Percentiles rank a stretch among this genome's conserved stretches.
phyloP scores from a whole-genome alignment of 2,888 invertebrate species.

The Dryadula phaetusa region DNA sequence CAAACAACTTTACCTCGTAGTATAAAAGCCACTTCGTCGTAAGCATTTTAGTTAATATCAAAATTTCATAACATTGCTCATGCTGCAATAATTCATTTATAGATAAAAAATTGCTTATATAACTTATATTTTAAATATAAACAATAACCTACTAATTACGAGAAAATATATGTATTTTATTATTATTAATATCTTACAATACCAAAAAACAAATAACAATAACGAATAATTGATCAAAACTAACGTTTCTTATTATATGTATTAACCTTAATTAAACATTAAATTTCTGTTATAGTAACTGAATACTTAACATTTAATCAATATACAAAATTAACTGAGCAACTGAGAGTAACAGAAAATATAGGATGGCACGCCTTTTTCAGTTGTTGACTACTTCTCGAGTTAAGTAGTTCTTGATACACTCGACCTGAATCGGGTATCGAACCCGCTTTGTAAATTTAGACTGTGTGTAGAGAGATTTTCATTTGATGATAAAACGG shows the following conservation, averaged over 20 bases:
- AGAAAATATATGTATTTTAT: no score
- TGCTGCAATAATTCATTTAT: no score
- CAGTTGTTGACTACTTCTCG: slow-evolving; percentile 40
- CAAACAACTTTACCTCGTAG: no score
- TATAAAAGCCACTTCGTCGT: no score
- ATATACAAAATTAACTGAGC: background rate
- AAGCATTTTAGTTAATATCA: no score
- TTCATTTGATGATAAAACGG: slow-evolving; percentile 14
- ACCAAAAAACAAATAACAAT: background rate
- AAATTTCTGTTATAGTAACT: background rate
- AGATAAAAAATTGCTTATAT: no score
- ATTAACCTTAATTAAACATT: background rate
- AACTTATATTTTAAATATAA: no score
- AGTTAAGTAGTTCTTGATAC: slow-evolving; percentile 38
- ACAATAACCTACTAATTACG: no score
- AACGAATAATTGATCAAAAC: background rate
- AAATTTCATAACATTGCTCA: no score
- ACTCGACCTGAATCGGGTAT: slow-evolving; percentile 44
- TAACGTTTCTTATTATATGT: background rate
- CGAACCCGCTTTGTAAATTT: slow-evolving; percentile 39
- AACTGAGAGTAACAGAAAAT: slow-evolving; percentile 30
- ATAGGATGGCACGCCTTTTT: slow-evolving; percentile 35
- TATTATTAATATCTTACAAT: background rate
- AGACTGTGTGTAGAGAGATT: slow-evolving; percentile 21
- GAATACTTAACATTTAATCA: background rate